Conservation (phyloP, 2,797 vertebrate genomes). For the Rhinatrema bivittatum region DNA sequence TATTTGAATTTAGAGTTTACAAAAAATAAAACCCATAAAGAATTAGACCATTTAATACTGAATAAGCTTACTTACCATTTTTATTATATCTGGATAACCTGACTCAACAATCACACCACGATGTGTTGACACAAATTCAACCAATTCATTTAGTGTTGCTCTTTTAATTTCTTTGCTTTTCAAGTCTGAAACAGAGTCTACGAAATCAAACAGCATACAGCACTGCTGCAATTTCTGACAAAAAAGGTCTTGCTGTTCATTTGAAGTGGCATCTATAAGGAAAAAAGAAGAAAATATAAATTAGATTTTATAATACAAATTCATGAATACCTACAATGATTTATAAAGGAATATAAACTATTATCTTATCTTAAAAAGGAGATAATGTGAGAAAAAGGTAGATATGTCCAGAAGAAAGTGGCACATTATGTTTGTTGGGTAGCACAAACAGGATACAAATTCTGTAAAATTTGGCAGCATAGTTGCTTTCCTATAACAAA, state of each 20-base stretch:
- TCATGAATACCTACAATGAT: background rate
- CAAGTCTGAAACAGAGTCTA: conserved; percentile 89
- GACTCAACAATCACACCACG: conserved; percentile 90
- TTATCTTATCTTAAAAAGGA: too few species aligned
- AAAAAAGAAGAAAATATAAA: conserved; percentile 12
- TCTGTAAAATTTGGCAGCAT: too few species aligned
- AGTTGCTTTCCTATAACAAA: too few species aligned
- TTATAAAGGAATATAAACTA: conserved; percentile 1
- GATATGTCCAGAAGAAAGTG: too few species aligned
- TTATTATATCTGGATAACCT: conserved; percentile 88
- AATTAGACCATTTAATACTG: too few species aligned
- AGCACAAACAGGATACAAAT: too few species aligned
- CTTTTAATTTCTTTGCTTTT: conserved; percentile 98
- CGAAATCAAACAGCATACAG: conserved; percentile 91
- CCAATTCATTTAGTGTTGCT: conserved; percentile 88
- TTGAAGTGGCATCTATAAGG: conserved; percentile 78
- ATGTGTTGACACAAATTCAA: conserved; percentile 95
- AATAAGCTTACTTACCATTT: conserved; percentile 92
- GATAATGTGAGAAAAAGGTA: too few species aligned
- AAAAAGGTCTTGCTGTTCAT: conserved; percentile 91
- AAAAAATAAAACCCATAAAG: too few species aligned
- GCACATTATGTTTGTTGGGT: too few species aligned
- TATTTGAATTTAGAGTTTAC: too few species aligned
- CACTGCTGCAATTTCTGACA: conserved; percentile 94
- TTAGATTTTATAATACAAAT: conserved; percentile 1